Evolutionary conservation across 1,140 invertebrate genomes (phyloP), one percentile per base, ranked within the genome.

Genomic region (Apocrypta bakeri): DNA sequence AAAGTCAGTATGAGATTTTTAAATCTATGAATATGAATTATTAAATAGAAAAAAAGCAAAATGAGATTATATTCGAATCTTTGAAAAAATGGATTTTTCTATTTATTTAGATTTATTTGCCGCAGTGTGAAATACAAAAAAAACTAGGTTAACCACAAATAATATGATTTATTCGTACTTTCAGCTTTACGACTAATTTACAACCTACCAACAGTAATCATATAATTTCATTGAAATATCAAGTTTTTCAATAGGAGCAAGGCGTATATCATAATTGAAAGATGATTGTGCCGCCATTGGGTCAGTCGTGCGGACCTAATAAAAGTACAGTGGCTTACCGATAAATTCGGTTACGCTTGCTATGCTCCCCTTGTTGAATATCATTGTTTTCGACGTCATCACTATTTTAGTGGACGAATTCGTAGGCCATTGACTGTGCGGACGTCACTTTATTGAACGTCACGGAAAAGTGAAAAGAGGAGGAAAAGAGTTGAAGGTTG

Each of bases 261-360:
- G 69, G 68, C 84, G 85, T 78, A 77, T 85, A 81, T 81, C 83
- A 85, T 84, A 87, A 85, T 85, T 89, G 85, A 85, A 90, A 89
- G 85, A 89, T 91, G 86, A 88, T 79, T 76, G 87, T 91, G 89
- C 91, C 90, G 90, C 90, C 89, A 83, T 90, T 89, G 87, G 87
- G 86, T 91, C 90, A 92, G 90, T 92, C 90, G 90, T 92, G 90
- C 90, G 90, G 89, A 89, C 88, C 88, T 92, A 90, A 83, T 83
- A 82, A 82, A 85, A 84, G 64, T 82, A 86, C 66, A 66, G 80
- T 86, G 81, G 74, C 82, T 84, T 81, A 83, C 72, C 64, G 27
- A 40, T 83, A 63, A 69, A 78, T 84, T 85, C 27, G 24, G 83
- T 69, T 69, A 85, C 69, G 81, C 76, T 48, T 27, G 3, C 79